These are phyloP conservation scores for Calephelis virginiensis DNA, from an alignment of 1,140 invertebrate genomes.

Conservation along the genomic window DNA sequence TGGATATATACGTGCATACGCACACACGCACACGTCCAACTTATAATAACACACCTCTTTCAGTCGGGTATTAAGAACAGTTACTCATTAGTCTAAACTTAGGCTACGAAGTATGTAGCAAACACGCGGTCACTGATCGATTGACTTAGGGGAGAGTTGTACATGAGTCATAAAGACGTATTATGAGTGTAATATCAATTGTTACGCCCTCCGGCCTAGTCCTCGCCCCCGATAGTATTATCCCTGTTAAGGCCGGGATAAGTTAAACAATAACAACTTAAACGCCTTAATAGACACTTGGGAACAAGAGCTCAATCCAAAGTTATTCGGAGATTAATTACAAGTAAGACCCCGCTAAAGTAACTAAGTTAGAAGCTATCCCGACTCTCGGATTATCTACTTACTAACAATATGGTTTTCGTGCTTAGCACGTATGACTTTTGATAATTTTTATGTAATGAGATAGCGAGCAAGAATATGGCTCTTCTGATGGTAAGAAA, in stretches of 20 bases:
- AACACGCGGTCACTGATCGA: conserved; percentile 28
- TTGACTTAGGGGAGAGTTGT: conserved; percentile 22
- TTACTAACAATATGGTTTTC: not conserved
- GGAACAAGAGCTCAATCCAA: conserved; percentile 5
- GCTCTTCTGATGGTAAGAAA: too few relatives aligned
- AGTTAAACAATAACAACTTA: conserved; percentile 8
- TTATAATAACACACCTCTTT: too few relatives aligned
- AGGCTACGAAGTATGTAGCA: not conserved
- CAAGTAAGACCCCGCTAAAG: not conserved
- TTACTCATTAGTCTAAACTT: too few relatives aligned
- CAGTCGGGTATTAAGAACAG: too few relatives aligned
- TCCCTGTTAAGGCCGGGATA: not conserved
- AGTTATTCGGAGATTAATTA: conserved; percentile 9
- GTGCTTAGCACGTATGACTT: not conserved
- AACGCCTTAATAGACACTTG: conserved; percentile 9
- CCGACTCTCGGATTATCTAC: conserved; percentile 1
- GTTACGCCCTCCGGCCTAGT: conserved; percentile 3
- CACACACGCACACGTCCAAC: too few relatives aligned
- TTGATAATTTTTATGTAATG: not conserved
- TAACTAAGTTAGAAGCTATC: conserved; percentile 1
- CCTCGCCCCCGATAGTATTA: not conserved
- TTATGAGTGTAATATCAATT: conserved; percentile 24
- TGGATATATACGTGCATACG: too few relatives aligned
- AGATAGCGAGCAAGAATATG: not conserved
- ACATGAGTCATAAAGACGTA: conserved; percentile 25